Conservation (phyloP, 1,140 invertebrate genomes). For the Tetragnatha versicolor region DNA sequence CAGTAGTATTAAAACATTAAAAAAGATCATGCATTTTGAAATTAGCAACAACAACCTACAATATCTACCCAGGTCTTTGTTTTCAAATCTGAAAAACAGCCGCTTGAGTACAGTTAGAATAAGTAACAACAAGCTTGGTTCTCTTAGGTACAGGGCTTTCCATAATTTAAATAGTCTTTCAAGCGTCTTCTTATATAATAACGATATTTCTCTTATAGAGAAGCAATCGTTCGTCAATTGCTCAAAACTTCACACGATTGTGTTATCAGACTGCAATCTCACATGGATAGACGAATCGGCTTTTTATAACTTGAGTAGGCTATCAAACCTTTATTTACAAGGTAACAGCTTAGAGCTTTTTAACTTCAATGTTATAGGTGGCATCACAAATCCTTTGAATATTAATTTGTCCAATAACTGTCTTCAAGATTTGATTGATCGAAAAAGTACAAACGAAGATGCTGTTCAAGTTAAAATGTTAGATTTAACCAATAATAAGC, state of each 20-base stretch:
- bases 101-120: conserved; percentile 75
- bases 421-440: not conserved
- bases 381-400: not conserved
- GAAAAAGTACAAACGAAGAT: not conserved
- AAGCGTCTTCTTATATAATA: conserved; percentile 4
- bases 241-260: conserved; percentile 73
- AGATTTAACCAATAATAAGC: conserved; percentile 85
- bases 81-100: conserved; percentile 67
- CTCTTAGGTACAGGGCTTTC: not conserved
- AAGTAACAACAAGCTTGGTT: conserved; percentile 74
- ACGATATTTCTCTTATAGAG: conserved; percentile 58
- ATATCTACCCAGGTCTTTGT: conserved; percentile 70
- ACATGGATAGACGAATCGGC: conserved; percentile 65
- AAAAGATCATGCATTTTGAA: conserved; percentile 82
- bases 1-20: conserved; percentile 71
- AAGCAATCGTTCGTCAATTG: conserved; percentile 72
- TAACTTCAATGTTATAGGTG: conserved; percentile 76
- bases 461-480: conserved; percentile 65
- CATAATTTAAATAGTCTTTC: not conserved
- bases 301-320: conserved; percentile 74
- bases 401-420: conserved; percentile 38
- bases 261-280: conserved; percentile 68
- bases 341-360: conserved; percentile 73
- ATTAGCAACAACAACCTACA: conserved; percentile 77
- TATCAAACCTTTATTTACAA: conserved; percentile 76